These are phyloP conservation scores for Hipparchia semele DNA, from an alignment of 2,888 invertebrate species.

Conservation along the genomic window DNA sequence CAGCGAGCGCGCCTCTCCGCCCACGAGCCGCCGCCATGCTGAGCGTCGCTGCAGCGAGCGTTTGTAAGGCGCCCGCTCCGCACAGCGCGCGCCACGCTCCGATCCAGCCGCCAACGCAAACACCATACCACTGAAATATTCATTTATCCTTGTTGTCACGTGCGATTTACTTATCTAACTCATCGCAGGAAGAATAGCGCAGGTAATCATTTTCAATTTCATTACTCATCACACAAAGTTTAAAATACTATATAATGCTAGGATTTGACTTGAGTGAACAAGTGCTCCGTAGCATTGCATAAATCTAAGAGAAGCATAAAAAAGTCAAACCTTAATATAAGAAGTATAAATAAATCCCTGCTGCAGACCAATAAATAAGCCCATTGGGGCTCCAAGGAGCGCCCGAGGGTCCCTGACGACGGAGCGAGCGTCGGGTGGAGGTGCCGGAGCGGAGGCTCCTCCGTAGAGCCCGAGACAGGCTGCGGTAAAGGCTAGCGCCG, in stretches of 20 bases:
- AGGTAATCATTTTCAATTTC: too few relatives aligned
- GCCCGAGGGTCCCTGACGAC: conserved; percentile 84
- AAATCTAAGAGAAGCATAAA: not conserved
- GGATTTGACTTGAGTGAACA: too few relatives aligned
- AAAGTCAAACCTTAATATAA: conserved; percentile 86
- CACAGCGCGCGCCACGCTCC: conserved; percentile 89
- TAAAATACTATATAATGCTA: not conserved
- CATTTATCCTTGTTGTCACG: not conserved
- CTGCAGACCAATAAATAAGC: conserved; percentile 91
- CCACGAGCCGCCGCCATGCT: conserved; percentile 91
- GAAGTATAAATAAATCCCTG: conserved; percentile 93
- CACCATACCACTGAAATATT: conserved; percentile 87
- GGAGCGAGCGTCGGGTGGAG: conserved; percentile 69
- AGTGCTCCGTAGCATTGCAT: too few relatives aligned
- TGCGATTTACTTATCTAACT: too few relatives aligned
- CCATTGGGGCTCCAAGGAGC: conserved; percentile 88
- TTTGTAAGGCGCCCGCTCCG: conserved; percentile 89
- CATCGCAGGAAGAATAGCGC: too few relatives aligned
- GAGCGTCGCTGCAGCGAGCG: conserved; percentile 89
- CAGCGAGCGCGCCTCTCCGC: conserved; percentile 88
- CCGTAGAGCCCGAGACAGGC: conserved; percentile 65
- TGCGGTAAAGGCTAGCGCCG: conserved; percentile 57
- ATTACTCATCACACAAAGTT: too few relatives aligned
- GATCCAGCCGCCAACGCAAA: conserved; percentile 90
- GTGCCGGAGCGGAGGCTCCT: conserved; percentile 64